Evolutionary conservation across 1,140 invertebrate genomes (phyloP), one percentile per base, ranked within the genome.

Genomic region (Diorhabda elongata): DNA sequence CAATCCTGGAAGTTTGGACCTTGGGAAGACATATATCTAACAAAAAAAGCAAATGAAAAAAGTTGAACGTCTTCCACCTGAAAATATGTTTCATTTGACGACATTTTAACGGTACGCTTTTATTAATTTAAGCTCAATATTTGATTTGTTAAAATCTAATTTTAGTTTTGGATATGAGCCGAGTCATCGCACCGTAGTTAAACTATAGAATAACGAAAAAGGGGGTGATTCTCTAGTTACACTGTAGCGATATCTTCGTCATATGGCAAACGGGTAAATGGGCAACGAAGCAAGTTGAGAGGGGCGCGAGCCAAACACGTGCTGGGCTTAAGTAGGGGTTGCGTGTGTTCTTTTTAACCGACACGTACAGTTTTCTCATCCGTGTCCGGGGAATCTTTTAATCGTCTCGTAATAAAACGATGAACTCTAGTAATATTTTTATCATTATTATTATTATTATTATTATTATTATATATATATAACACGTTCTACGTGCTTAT

Each of bases 251-350:
- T 44, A 42, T 61, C 43, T 8, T 52, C 61, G 61, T 62, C 61
- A 62, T 62, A 62, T 62, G 61, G 61, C 61, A 62, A 62, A 42
- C 61, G 61, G 42, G 61, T 5, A 44, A 62, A 9, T 43, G 44
- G 41, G 6, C 47, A 52, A 52, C 47, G 42, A 62, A 62, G 11
- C 42, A 44, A 7, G 61, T 8, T 52, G 47, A 62, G 44, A 44
- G 42, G 44, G 41, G 43, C 61, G 61, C 61, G 61, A 62, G 61
- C 61, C 61, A 62, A 62, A 62, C 61, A 62, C 61, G 61, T 62
- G 61, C 61, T 44, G 0, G 3, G 43, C 58, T 52, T 52, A 6
- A n/a, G 47, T 52, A 8, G 47, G 47, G 47, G 47, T n/a, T 52
- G 47, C 47, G 47, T 52, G 47, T 52, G 47, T n/a, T 52, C 26